Evolutionary conservation across 2,113 vertebrate species (phyloP), one percentile per base, ranked within the genome.

Genomic region (Natator depressus): DNA sequence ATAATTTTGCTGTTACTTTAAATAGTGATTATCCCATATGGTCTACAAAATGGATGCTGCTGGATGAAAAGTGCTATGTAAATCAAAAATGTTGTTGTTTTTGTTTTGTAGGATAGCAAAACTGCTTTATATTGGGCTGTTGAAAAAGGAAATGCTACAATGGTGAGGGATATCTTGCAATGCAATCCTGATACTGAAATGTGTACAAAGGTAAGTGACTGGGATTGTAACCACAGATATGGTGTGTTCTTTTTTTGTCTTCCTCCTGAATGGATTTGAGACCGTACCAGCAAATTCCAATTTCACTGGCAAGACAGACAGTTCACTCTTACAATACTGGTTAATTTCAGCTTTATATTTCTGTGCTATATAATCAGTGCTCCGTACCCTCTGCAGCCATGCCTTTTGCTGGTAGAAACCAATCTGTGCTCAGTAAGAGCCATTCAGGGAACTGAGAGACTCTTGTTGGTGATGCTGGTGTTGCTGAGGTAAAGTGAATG

Each of bases 121-220:
- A 99, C 99, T 90, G 99, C 99, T 92, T 98, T 99, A 85, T 99
- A 99, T 93, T 99, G 99, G 99, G 99, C 99, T 80, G 99, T 99
- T 89, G 99, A 99, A 96, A 99, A 99, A 96, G 99, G 99, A 82
- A 99, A 99, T 6, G 98, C 99, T 9, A 99, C 98, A 31, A 99
- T 99, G 99, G 99, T 99, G 93, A 98, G 99, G 93, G 99, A 99
- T 96, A 99, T 99, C 97, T 97, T 99, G 85, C 99, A 99, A 59
- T 99, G 99, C 97, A 99, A 99, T 92, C 99, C 99, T 9, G 99
- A 99, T 90, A 99, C 99, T 0, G 99, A 99, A 97, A 99, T 98
- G 82, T 99, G 98, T 98, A 99, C 99, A 1, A 99, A 99, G 99
- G 99, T 99, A 98, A 87, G 1, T 1, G 31, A 25, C 80, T 17